Evolutionary conservation across 2,888 invertebrate species (phyloP).

Genomic region (Taphrorychus bicolor): DNA sequence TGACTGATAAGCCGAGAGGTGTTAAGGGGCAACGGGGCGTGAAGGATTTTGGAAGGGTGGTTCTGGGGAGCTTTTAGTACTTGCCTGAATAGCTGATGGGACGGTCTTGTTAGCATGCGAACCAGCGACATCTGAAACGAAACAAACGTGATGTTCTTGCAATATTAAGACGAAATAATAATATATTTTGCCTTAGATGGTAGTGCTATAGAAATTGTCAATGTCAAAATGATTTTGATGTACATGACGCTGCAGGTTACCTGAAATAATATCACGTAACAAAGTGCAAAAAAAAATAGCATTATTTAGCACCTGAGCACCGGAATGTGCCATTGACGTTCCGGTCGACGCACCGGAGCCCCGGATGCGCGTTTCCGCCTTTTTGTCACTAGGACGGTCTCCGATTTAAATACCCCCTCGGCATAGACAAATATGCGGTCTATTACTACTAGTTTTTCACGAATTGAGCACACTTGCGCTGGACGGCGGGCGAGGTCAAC

Average conservation of each 20-base stretch:
- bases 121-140: slow-evolving; percentile 42
- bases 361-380: slow-evolving; percentile 34
- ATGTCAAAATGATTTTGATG: background rate
- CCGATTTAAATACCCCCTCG: slow-evolving; percentile 17
- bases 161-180: no score
- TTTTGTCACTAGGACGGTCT: slow-evolving; percentile 31
- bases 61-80: slow-evolving; percentile 23
- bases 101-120: slow-evolving; percentile 30
- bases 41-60: background rate
- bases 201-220: no score
- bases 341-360: slow-evolving; percentile 35
- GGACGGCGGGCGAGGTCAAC: slow-evolving; percentile 5
- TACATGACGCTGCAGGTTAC: no score
- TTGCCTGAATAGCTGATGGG: slow-evolving; percentile 31
- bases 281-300: background rate
- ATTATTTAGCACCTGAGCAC: slow-evolving; percentile 3
- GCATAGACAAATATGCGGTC: slow-evolving; percentile 18
- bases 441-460: slow-evolving; percentile 1
- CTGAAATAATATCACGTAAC: background rate
- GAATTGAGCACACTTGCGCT: background rate
- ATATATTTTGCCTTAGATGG: no score
- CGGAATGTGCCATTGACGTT: slow-evolving; percentile 39
- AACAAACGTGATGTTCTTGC: no score
- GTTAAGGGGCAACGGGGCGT: slow-evolving; percentile 3
- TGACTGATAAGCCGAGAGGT: slow-evolving; percentile 35